Evolutionary conservation across 92 coral and sea anemone species (phyloP).

Genomic region (Epizoanthus illoricatus): DNA sequence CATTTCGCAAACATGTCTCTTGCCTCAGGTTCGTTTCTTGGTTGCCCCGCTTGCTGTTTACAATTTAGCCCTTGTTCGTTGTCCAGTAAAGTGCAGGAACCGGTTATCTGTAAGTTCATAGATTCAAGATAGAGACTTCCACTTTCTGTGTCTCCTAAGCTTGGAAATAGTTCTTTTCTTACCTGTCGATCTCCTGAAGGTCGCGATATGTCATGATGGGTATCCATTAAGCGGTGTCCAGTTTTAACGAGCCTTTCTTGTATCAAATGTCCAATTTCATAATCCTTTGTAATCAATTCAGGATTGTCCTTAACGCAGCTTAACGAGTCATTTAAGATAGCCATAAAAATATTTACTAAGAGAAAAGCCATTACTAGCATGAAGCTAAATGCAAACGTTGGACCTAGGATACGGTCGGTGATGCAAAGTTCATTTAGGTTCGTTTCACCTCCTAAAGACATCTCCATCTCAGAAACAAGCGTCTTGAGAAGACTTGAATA

Average conservation of each 20-base stretch:
- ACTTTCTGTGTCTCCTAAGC: not conserved
- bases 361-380: not conserved
- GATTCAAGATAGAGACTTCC: not conserved
- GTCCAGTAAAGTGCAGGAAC: not conserved
- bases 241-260: not conserved
- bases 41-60: not conserved
- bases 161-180: no score
- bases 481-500: not conserved
- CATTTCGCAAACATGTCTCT: no score
- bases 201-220: no score
- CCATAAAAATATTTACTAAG: not conserved
- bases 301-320: not conserved
- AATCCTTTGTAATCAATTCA: not conserved
- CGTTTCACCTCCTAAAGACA: slow-evolving; percentile 2
- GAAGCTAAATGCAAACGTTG: not conserved
- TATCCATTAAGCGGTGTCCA: not conserved
- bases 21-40: not conserved
- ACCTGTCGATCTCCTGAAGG: no score
- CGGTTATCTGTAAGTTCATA: not conserved
- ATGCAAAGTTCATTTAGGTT: not conserved
- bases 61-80: not conserved
- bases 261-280: not conserved
- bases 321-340: not conserved
- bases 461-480: slow-evolving; percentile 1
- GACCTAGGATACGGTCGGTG: not conserved